Percentiles rank a stretch among this genome's conserved stretches.
Conservation (phyloP, 2,113 vertebrate species). For the Trematomus loennbergii region DNA sequence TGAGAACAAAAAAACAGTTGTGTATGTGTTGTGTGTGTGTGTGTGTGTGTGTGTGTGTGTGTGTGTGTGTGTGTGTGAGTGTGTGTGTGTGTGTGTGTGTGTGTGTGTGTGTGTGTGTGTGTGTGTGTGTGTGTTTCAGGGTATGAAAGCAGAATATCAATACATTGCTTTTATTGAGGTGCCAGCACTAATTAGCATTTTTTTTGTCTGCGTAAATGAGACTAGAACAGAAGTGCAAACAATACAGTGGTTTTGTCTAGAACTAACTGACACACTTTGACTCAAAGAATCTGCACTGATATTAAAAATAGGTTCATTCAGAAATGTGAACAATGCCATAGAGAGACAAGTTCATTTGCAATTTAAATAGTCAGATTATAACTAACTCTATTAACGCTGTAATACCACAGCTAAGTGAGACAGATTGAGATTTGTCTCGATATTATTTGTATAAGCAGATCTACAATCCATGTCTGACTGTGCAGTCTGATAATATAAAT, state of each 20-base stretch:
- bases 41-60: conserved; percentile 25
- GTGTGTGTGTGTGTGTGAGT: conserved; percentile 32
- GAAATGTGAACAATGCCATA: background rate
- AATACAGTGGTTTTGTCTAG: conserved; percentile 29
- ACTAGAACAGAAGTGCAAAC: conserved; percentile 77
- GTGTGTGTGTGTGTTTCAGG: conserved; percentile 17
- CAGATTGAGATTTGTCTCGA: background rate
- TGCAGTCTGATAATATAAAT: too few species aligned
- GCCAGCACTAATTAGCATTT: conserved; percentile 75
- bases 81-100: conserved; percentile 13
- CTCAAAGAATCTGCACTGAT: background rate
- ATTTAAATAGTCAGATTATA: background rate
- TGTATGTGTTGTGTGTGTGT: conserved; percentile 32
- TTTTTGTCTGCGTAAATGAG: conserved; percentile 62
- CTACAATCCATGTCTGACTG: too few species aligned
- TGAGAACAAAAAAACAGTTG: conserved; percentile 49
- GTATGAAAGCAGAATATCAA: conserved; percentile 72
- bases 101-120: conserved; percentile 6
- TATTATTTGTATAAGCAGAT: too few species aligned
- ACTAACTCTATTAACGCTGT: background rate
- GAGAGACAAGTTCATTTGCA: background rate
- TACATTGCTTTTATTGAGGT: conserved; percentile 72
- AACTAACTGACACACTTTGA: background rate
- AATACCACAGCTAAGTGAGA: background rate
- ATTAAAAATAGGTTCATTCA: background rate